Evolutionary conservation across 1,140 invertebrate genomes (phyloP).

Genomic region (Portunus trituberculatus): DNA sequence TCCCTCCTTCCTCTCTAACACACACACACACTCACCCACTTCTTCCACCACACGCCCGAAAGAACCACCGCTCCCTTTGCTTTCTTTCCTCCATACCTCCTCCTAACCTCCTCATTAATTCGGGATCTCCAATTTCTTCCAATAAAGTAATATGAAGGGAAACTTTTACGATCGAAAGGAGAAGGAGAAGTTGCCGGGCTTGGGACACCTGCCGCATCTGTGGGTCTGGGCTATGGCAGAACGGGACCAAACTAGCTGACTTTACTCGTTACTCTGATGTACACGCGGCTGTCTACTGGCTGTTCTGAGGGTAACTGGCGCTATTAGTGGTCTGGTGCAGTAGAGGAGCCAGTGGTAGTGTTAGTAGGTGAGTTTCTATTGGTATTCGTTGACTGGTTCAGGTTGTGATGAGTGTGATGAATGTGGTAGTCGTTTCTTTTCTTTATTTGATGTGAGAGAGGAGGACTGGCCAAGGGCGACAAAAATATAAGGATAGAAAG

Average conservation of each 20-base stretch:
- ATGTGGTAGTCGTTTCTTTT: neutral
- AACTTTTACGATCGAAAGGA: neutral
- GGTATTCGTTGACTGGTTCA: neutral
- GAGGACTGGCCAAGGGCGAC: too few relatives aligned
- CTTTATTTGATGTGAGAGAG: too few relatives aligned
- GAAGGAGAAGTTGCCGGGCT: neutral
- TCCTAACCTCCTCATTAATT: neutral
- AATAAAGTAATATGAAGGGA: neutral
- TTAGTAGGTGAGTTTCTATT: neutral
- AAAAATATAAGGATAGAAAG: too few relatives aligned
- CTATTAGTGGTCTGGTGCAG: neutral
- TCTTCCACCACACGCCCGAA: neutral
- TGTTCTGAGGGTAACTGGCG: neutral
- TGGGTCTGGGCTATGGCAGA: neutral
- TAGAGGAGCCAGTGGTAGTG: neutral
- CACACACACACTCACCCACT: too few relatives aligned
- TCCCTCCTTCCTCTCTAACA: neutral
- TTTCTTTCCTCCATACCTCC: neutral
- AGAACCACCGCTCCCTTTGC: neutral
- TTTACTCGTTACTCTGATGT: conserved; percentile 36
- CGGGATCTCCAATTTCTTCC: neutral
- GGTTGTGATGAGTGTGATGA: neutral
- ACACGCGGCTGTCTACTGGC: neutral
- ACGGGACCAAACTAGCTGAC: conserved; percentile 35
- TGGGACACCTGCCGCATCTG: neutral